Percentiles rank a stretch among this genome's conserved stretches.
Conservation (phyloP, 2,113 vertebrate species). For the Xenopus laevis region DNA sequence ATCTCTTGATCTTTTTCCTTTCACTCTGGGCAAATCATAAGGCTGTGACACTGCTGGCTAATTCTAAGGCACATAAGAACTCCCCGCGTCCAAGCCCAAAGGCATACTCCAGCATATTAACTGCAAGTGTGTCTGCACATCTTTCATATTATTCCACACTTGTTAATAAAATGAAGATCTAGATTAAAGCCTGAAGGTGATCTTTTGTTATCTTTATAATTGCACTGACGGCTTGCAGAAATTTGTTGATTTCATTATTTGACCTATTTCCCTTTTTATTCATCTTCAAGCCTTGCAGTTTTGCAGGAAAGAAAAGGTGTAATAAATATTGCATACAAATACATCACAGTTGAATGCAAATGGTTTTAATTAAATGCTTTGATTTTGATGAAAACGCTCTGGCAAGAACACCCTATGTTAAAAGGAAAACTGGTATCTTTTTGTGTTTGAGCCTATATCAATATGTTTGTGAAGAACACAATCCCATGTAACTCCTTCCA, state of each 20-base stretch:
- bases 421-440: too few relatives aligned
- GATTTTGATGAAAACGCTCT: too few relatives aligned
- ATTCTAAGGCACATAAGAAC: slow-evolving; percentile 42
- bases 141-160: slow-evolving; percentile 24
- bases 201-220: slow-evolving; percentile 45
- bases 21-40: slow-evolving; percentile 42
- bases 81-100: slow-evolving; percentile 31
- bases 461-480: too few relatives aligned
- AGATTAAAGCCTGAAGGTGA: slow-evolving; percentile 37
- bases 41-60: slow-evolving; percentile 35
- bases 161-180: slow-evolving; percentile 43
- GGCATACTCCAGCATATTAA: slow-evolving; percentile 28
- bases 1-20: slow-evolving; percentile 42
- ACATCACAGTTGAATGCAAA: background rate
- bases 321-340: background rate
- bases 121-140: slow-evolving; percentile 38
- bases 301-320: background rate
- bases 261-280: slow-evolving; percentile 22
- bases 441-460: too few relatives aligned
- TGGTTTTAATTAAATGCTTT: too few relatives aligned
- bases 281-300: background rate
- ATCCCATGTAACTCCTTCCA: too few relatives aligned
- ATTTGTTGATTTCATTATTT: slow-evolving; percentile 36
- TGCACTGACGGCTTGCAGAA: slow-evolving; percentile 26
- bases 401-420: too few relatives aligned